Evolutionary conservation across 2,113 vertebrate genomes (phyloP), one percentile per base, ranked within the genome.

Genomic region (Saimiri boliviensis): DNA sequence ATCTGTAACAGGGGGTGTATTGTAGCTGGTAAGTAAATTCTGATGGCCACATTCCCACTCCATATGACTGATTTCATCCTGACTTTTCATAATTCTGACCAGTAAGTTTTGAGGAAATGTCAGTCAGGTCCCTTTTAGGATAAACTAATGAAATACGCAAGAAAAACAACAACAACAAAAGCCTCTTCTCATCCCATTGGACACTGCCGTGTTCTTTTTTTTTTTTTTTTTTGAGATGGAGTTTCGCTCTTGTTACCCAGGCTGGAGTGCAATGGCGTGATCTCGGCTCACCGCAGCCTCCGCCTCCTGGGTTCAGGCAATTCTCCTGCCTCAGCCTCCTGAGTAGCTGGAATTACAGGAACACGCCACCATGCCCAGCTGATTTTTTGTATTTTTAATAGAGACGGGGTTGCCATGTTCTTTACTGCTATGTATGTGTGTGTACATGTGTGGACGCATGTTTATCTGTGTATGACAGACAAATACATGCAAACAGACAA

Each of bases 401-500:
- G n/a, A n/a, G n/a, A n/a, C n/a, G n/a, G n/a, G n/a, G n/a, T n/a
- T n/a, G n/a, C 35, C 12, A 20, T 6, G 5, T n/a, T 49, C 40
- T 86, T 82, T 37, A 71, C 47, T 70, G n/a, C 14, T 32, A 49
- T 52, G 35, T 35, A 6, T 76, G 11, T 17, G 4, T 30, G 42
- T 60, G 11, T 16, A 1, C 12, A 14, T 21, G 1, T 27, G 25
- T 17, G 13, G 56, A 19, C 32, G 60, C 5, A 14, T 32, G 27
- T 30, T 12, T 32, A 63, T 70, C 4, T 63, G 25, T 47, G 0
- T 47, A 8, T 16, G 27, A 58, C 17, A 85, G 14, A 76, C 0
- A 47, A 1, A 45, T 0, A 80, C 12, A 71, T 42, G 20, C 11
- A 86, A 40, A 40, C 0, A 42, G 45, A 30, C 8, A 16, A 35